Conservation (phyloP, 53 echinoderm and acorn worm genomes). For the Crossaster papposus region DNA sequence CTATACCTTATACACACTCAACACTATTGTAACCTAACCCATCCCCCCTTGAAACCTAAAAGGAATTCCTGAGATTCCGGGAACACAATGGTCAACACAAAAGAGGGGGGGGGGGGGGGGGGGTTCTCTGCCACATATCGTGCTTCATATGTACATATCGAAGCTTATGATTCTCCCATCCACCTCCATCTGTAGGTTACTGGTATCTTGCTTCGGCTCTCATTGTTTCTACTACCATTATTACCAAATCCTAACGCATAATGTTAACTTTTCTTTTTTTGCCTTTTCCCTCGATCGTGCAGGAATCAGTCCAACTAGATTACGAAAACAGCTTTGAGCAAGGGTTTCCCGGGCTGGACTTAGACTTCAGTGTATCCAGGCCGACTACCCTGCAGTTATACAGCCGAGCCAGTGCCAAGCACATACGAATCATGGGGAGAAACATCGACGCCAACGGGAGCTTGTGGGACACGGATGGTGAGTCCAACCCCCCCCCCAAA, state of each 20-base stretch:
- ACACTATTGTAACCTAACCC: no score
- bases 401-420: constrained; percentile 47
- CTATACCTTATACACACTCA: no score
- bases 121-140: no score
- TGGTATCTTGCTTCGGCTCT: no score
- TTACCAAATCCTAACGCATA: not conserved
- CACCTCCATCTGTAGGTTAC: no score
- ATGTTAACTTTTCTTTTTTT: not conserved
- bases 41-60: no score
- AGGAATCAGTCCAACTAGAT: constrained; percentile 53
- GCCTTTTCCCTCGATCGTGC: not conserved
- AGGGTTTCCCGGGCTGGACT: constrained; percentile 9
- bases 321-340: constrained; percentile 45
- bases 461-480: constrained; percentile 52
- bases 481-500: no score
- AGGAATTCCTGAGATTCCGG: no score
- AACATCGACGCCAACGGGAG: constrained; percentile 59
- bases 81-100: no score
- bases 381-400: constrained; percentile 59
- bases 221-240: not conserved
- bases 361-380: constrained; percentile 31
- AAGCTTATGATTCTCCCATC: no score
- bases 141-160: no score
- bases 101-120: no score
- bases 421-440: constrained; percentile 55